phyloP scores from a whole-genome alignment of 2,113 vertebrate species.

The Rhegmatorhina hoffmannsi region DNA sequence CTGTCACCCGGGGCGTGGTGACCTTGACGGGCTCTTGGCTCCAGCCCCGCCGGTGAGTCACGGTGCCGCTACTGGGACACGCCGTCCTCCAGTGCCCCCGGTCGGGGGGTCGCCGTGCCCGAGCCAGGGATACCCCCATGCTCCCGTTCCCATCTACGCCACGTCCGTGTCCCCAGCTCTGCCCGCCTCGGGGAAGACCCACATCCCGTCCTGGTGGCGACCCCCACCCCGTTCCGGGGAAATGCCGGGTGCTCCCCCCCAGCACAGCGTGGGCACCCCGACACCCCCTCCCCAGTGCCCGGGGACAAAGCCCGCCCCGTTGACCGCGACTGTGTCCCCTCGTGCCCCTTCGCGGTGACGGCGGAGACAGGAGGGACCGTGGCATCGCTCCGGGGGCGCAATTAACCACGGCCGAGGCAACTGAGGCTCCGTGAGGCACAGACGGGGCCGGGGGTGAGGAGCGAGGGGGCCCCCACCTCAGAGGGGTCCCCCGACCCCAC shows the following conservation, averaged over 20 bases:
- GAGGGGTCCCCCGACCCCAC: too few species aligned
- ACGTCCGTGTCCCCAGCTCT: background rate
- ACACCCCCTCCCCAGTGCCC: background rate
- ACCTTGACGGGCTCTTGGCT: background rate
- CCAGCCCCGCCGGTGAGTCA: background rate
- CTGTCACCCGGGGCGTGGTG: background rate
- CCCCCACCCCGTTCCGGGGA: background rate
- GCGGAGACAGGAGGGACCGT: background rate
- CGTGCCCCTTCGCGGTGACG: background rate
- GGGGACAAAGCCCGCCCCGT: background rate
- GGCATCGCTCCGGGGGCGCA: background rate
- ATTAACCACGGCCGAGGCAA: background rate
- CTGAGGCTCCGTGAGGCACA: background rate
- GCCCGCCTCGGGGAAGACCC: background rate
- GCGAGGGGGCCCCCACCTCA: background rate
- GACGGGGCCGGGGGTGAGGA: too few species aligned
- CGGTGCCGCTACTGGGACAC: background rate
- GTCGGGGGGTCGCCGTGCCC: background rate
- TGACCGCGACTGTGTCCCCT: background rate
- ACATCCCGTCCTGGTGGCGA: too few species aligned
- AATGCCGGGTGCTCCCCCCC: background rate
- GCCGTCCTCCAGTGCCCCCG: background rate
- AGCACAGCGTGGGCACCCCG: background rate
- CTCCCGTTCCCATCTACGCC: rapidly evolving
- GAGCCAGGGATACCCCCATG: background rate